These are phyloP conservation scores for Bucco capensis DNA, from an alignment of 2,113 vertebrate species.

Conservation along the genomic window DNA sequence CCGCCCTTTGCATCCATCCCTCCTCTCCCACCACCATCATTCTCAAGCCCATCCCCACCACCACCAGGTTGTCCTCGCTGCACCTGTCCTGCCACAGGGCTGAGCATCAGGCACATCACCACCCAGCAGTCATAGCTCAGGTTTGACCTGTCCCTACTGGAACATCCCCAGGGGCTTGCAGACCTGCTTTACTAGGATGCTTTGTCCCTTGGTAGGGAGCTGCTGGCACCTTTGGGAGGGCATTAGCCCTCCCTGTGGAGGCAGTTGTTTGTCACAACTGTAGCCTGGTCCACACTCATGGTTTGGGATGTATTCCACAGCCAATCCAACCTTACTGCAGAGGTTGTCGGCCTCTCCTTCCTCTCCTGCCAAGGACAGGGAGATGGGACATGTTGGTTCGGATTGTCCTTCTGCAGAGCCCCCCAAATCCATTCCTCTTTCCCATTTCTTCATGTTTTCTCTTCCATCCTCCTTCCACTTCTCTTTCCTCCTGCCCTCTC, in stretches of 20 bases:
- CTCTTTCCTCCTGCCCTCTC: not conserved
- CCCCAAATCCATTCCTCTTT: not conserved
- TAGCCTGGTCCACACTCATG: not conserved
- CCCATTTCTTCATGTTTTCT: constrained; percentile 7
- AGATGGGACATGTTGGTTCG: not conserved
- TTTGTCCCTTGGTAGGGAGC: not conserved
- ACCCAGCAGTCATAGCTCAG: not conserved
- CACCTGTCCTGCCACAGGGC: fast-evolving
- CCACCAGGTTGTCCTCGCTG: not conserved
- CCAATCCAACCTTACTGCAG: not conserved
- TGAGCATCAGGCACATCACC: not conserved
- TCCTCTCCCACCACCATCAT: not conserved
- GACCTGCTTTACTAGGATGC: not conserved
- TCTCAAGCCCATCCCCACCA: not conserved
- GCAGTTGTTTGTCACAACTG: not conserved
- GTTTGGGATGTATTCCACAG: not conserved
- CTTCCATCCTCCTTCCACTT: constrained; percentile 16
- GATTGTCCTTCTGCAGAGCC: not conserved
- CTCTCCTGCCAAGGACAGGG: not conserved
- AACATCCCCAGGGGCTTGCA: not conserved
- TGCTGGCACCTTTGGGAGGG: not conserved
- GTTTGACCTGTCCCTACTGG: not conserved
- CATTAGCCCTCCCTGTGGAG: not conserved
- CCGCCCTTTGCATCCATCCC: not conserved
- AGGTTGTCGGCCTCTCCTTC: not conserved